Percentiles rank a stretch among this genome's conserved stretches.
These are phyloP conservation scores for Synanthedon tipuliformis DNA, from an alignment of 2,888 invertebrate species.

Conservation along the genomic window DNA sequence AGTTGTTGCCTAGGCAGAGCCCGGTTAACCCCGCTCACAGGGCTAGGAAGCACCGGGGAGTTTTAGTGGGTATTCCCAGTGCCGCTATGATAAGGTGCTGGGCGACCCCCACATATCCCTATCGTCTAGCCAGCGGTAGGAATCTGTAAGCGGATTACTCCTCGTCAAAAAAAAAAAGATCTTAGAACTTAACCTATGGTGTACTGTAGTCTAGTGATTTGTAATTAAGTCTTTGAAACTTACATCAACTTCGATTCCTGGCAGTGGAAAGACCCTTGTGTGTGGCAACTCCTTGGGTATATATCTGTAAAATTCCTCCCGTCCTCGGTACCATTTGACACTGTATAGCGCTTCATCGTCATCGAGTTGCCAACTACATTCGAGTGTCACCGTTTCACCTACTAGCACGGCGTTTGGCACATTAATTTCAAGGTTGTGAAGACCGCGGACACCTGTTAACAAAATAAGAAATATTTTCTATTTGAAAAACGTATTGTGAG, in stretches of 20 bases:
- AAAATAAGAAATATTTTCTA: background rate
- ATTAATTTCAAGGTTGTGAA: conserved; percentile 77
- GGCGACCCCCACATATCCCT: no score
- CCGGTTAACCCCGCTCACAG: no score
- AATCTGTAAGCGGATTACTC: no score
- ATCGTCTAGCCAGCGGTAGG: no score
- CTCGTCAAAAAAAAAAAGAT: no score
- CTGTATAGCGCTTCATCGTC: conserved; percentile 79
- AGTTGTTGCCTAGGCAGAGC: no score
- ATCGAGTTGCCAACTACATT: conserved; percentile 81
- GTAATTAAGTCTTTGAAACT: conserved; percentile 39
- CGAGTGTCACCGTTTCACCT: conserved; percentile 79
- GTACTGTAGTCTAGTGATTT: no score
- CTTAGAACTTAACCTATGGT: no score
- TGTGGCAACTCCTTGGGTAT: conserved; percentile 83
- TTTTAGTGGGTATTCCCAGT: no score
- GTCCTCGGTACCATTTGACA: conserved; percentile 85
- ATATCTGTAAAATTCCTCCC: conserved; percentile 82
- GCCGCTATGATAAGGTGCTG: no score
- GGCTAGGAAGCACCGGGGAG: no score
- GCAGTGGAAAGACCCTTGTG: conserved; percentile 77
- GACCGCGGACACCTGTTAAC: conserved; percentile 64
- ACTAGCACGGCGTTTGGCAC: conserved; percentile 79
- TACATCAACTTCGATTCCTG: conserved; percentile 80
- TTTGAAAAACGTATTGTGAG: background rate